phyloP scores from a whole-genome alignment of 2,113 vertebrate genomes.

The Galeopterus variegatus region DNA sequence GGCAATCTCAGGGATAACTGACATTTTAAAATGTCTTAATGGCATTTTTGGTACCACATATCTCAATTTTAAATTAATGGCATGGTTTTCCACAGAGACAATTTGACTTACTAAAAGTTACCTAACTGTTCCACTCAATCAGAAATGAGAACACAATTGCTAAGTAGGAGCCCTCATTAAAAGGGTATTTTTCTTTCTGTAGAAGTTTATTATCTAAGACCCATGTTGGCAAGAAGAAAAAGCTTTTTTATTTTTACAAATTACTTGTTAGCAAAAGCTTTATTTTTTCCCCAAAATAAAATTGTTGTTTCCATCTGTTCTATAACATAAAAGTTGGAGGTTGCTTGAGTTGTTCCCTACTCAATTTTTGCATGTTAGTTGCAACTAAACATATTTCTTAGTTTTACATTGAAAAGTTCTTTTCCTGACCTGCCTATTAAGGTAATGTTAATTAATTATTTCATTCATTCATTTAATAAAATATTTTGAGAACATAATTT shows the following conservation, averaged over 20 bases:
- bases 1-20: background rate
- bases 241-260: conserved; percentile 14
- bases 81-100: background rate
- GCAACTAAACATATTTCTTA: conserved; percentile 24
- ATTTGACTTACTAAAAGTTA: background rate
- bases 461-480: background rate
- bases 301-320: conserved; percentile 1
- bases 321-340: background rate
- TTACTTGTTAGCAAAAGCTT: conserved; percentile 31
- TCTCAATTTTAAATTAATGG: conserved; percentile 34
- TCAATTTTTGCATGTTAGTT: conserved; percentile 39
- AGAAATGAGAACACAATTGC: background rate
- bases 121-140: background rate
- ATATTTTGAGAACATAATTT: conserved; percentile 17
- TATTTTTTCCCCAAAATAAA: background rate
- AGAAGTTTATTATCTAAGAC: background rate
- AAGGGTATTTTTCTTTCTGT: background rate
- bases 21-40: conserved; percentile 25
- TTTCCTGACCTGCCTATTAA: conserved; percentile 6
- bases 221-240: background rate
- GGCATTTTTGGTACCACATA: background rate
- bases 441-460: background rate
- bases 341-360: background rate
- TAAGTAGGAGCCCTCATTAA: background rate
- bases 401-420: conserved; percentile 47